phyloP scores from a whole-genome alignment of 2,113 vertebrate genomes.

The Amblyopsis rosae region DNA sequence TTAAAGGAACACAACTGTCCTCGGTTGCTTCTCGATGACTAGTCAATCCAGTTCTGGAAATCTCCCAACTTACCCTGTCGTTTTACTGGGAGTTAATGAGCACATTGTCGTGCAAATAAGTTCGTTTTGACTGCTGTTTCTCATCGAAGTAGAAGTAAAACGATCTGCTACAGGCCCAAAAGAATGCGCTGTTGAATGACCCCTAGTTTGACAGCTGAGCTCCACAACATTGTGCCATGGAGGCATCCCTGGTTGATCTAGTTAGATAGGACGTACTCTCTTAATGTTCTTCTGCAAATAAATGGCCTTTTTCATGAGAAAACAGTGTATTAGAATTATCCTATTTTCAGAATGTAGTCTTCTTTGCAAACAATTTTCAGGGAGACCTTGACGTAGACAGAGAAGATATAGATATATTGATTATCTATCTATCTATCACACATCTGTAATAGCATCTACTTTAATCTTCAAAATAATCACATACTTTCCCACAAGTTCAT shows the following conservation, averaged over 20 bases:
- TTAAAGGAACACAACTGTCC: constrained; percentile 26
- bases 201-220: constrained; percentile 45
- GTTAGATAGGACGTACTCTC: not conserved
- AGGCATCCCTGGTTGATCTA: constrained; percentile 15
- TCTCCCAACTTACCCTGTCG: constrained; percentile 44
- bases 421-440: too few relatives aligned
- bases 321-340: not conserved
- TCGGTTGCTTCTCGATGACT: constrained; percentile 21
- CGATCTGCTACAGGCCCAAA: not conserved
- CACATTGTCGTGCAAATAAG: not conserved
- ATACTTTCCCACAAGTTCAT: too few relatives aligned
- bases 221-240: constrained; percentile 38
- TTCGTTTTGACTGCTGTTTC: not conserved
- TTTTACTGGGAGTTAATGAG: too few relatives aligned
- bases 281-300: too few relatives aligned
- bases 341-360: not conserved
- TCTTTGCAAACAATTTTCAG: not conserved
- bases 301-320: not conserved
- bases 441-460: too few relatives aligned
- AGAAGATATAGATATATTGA: not conserved
- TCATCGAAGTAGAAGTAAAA: not conserved
- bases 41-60: constrained; percentile 47
- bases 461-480: too few relatives aligned
- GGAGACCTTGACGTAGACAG: not conserved
- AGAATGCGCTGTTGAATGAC: constrained; percentile 30